These are phyloP conservation scores for Phaonia tiefii DNA, from an alignment of 2,888 invertebrate species.

Conservation along the genomic window DNA sequence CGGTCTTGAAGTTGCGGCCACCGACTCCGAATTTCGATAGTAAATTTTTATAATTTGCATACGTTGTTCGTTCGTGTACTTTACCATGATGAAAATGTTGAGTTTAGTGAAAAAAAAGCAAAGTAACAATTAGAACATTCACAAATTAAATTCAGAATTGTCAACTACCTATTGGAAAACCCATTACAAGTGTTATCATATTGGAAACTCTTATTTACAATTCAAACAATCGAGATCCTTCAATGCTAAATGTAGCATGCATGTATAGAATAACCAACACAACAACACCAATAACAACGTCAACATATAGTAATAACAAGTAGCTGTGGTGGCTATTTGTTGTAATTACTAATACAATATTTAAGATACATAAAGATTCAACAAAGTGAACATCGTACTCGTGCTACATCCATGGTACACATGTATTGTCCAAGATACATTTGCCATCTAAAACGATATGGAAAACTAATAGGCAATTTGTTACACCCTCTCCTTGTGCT, in stretches of 20 bases:
- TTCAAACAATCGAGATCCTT: too few species aligned
- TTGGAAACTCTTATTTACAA: too few species aligned
- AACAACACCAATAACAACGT: constrained; percentile 20
- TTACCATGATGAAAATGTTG: too few species aligned
- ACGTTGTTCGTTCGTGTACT: too few species aligned
- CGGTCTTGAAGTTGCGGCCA: too few species aligned
- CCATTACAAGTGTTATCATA: too few species aligned
- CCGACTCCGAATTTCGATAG: too few species aligned
- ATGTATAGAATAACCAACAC: not conserved
- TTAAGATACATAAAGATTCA: constrained; percentile 56
- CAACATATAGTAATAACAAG: constrained; percentile 54
- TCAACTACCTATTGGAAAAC: too few species aligned
- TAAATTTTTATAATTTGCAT: too few species aligned
- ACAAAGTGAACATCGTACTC: constrained; percentile 7
- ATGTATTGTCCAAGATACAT: not conserved
- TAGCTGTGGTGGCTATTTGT: constrained; percentile 65
- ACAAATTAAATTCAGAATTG: too few species aligned
- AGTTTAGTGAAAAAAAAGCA: too few species aligned
- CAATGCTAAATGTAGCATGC: not conserved
- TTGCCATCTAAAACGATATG: constrained; percentile 49
- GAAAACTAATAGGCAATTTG: constrained; percentile 67
- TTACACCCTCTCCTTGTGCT: constrained; percentile 63
- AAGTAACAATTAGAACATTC: too few species aligned
- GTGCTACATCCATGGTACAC: not conserved
- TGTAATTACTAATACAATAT: constrained; percentile 67